A percentile compares a stretch with the other conserved stretches of the same genome.
Evolutionary conservation across 2,888 invertebrate species (phyloP).

Genomic region (Parthenolecanium corni): DNA sequence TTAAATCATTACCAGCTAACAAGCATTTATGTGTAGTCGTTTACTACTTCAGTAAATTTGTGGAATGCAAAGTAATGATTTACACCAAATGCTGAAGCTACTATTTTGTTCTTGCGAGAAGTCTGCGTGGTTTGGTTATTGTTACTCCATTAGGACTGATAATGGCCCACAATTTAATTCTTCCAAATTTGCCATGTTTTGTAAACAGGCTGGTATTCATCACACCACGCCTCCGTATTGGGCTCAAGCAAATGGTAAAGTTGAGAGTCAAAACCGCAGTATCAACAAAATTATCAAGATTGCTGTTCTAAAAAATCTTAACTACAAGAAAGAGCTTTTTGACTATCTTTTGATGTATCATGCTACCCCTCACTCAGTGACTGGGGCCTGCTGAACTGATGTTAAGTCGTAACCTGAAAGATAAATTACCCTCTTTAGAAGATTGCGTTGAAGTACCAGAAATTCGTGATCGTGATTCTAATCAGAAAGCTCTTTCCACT

Average conservation of each 20-base stretch:
- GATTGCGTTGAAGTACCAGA: not conserved
- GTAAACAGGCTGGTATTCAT: not conserved
- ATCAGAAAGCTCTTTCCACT: not conserved
- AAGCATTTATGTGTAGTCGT: slow-evolving; percentile 6
- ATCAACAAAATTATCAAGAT: slow-evolving; percentile 6
- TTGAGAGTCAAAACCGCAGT: not conserved
- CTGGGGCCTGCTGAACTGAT: slow-evolving; percentile 1
- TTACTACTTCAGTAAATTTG: slow-evolving; percentile 6
- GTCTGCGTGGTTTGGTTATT: not conserved
- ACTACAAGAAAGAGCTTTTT: not conserved
- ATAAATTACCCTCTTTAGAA: not conserved
- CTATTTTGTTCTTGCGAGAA: not conserved
- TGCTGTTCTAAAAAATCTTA: not conserved
- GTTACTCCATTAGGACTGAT: not conserved
- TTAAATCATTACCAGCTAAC: not conserved
- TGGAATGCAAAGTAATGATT: not conserved
- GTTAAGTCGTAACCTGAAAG: not conserved
- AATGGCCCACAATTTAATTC: slow-evolving; percentile 1
- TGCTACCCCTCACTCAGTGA: not conserved
- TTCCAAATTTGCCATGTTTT: not conserved
- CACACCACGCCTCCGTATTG: not conserved
- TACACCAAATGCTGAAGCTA: too few species aligned
- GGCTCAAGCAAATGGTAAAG: slow-evolving; percentile 15
- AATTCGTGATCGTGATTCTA: not conserved
- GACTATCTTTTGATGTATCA: slow-evolving; percentile 4